Conservation (phyloP, 2,888 invertebrate species). For the Andrena flavipes region DNA sequence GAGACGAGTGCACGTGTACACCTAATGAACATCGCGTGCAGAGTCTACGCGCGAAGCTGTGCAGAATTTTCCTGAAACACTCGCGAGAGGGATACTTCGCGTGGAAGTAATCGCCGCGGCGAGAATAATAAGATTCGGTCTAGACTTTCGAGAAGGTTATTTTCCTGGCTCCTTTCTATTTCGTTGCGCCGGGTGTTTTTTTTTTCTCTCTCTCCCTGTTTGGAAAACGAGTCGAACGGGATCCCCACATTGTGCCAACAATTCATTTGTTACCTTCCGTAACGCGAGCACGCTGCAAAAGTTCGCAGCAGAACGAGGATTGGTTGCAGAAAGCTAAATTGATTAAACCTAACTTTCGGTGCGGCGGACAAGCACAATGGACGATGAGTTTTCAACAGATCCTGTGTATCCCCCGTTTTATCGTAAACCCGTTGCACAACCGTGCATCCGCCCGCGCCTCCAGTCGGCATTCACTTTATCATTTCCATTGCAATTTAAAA, state of each 20-base stretch:
- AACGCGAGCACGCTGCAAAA: slow-evolving; percentile 32
- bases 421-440: slow-evolving; percentile 50
- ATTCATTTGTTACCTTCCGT: slow-evolving; percentile 49
- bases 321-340: slow-evolving; percentile 58
- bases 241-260: slow-evolving; percentile 32
- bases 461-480: slow-evolving; percentile 42
- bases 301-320: slow-evolving; percentile 52
- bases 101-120: neutral
- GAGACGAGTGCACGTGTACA: slow-evolving; percentile 14
- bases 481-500: slow-evolving; percentile 56
- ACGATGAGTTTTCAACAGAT: slow-evolving; percentile 53
- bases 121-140: slow-evolving; percentile 1
- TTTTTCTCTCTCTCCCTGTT: neutral
- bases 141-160: slow-evolving; percentile 1
- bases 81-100: neutral
- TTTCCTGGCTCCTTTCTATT: neutral
- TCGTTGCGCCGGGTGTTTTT: no score
- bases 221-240: slow-evolving; percentile 17
- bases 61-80: neutral
- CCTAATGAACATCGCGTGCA: slow-evolving; percentile 39
- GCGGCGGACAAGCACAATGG: slow-evolving; percentile 53
- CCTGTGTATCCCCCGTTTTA: slow-evolving; percentile 37
- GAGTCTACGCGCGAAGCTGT: neutral
- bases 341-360: slow-evolving; percentile 64
- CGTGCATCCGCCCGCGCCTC: slow-evolving; percentile 19